These are phyloP conservation scores for Sphenodon punctatus DNA, from an alignment of 2,797 vertebrate genomes.

Conservation along the genomic window DNA sequence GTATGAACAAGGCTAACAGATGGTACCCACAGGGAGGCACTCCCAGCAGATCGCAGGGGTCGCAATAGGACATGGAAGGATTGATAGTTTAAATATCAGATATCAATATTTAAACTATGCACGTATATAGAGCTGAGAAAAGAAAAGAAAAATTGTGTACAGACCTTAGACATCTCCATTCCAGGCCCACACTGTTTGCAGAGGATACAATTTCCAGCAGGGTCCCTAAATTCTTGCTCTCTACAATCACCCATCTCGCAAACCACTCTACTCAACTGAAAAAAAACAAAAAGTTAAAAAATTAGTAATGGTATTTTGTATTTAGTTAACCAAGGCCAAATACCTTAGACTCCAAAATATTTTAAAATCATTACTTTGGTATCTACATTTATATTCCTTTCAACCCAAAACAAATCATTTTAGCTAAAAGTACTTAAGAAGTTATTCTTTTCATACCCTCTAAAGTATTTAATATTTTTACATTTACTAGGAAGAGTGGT, in stretches of 20 bases:
- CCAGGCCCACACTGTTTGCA: slow-evolving; percentile 94
- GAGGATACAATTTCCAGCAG: slow-evolving; percentile 84
- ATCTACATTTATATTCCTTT: background rate
- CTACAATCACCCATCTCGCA: slow-evolving; percentile 89
- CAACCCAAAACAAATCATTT: background rate
- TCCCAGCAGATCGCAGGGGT: no score
- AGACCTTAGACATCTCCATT: slow-evolving; percentile 95
- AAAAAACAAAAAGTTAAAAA: background rate
- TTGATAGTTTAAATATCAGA: no score
- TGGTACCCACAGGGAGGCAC: no score
- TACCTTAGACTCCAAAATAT: background rate
- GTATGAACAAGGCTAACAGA: no score
- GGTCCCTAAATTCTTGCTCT: slow-evolving; percentile 92
- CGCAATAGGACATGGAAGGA: no score
- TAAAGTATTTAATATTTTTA: background rate
- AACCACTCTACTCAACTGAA: slow-evolving; percentile 55
- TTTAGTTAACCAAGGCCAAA: background rate
- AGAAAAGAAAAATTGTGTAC: background rate
- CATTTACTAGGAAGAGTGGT: background rate
- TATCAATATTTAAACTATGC: background rate
- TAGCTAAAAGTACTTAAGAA: background rate
- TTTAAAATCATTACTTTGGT: background rate
- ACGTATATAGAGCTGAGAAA: background rate
- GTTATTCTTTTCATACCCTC: no score
- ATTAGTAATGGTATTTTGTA: background rate